Conservation (phyloP, 2,113 vertebrate species). For the Chaetops frenatus region DNA sequence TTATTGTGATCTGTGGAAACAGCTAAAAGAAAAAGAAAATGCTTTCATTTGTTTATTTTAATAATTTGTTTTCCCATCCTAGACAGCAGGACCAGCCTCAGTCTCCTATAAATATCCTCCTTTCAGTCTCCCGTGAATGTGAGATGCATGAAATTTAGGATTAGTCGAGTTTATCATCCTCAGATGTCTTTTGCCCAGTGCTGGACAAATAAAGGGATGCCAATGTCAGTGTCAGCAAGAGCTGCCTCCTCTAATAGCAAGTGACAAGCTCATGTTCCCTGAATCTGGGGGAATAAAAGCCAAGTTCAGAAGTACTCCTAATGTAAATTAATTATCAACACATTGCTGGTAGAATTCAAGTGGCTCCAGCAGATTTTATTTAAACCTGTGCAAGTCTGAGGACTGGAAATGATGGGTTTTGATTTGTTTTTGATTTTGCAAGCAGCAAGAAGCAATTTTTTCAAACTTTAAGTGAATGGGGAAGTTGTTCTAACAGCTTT, state of each 20-base stretch:
- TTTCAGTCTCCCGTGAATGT: background rate
- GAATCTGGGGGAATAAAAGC: background rate
- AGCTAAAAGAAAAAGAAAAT: background rate
- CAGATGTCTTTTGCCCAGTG: background rate
- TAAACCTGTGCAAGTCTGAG: background rate
- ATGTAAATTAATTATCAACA: background rate
- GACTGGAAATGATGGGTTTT: background rate
- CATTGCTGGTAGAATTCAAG: background rate
- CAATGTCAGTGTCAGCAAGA: background rate
- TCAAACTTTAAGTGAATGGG: background rate
- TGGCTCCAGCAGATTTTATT: background rate
- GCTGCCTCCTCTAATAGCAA: background rate
- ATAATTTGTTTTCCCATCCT: background rate
- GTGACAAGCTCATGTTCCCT: background rate
- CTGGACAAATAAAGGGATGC: background rate
- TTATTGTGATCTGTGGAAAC: background rate
- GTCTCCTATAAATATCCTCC: background rate
- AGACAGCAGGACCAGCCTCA: background rate
- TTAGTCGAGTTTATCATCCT: background rate
- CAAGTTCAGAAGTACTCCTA: background rate
- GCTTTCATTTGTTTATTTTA: background rate
- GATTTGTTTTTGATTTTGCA: background rate
- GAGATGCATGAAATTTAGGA: background rate
- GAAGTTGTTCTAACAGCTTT: background rate
- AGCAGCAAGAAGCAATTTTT: fast-evolving